A percentile compares a stretch with the other conserved stretches of the same genome.
Evolutionary conservation across 2,888 invertebrate species (phyloP).

Genomic region (Dolichopus griseipennis): DNA sequence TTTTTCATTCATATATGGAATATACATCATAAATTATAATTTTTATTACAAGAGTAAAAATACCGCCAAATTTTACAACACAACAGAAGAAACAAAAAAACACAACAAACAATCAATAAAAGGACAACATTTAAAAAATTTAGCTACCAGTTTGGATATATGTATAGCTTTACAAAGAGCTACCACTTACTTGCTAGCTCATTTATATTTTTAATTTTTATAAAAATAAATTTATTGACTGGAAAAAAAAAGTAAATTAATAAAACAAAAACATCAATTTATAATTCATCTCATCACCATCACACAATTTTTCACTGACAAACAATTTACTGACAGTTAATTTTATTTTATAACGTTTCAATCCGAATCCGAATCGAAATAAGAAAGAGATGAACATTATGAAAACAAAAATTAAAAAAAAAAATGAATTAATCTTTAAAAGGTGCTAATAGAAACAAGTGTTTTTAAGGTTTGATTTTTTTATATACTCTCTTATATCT

Average conservation of each 20-base stretch:
- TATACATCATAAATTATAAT: background rate
- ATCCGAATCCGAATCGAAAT: too few species aligned
- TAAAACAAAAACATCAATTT: slow-evolving; percentile 11
- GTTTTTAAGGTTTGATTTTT: background rate
- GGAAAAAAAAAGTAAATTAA: slow-evolving; percentile 17
- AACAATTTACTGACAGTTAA: background rate
- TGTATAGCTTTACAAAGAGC: background rate
- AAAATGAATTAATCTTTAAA: background rate
- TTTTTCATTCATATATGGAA: background rate
- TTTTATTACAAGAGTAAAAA: background rate
- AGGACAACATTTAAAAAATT: background rate
- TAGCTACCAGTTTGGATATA: background rate
- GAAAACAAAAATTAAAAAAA: background rate
- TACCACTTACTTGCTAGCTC: background rate
- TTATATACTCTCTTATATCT: too few species aligned
- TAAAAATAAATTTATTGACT: slow-evolving; percentile 18
- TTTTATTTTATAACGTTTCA: background rate
- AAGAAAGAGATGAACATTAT: background rate
- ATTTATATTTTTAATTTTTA: background rate
- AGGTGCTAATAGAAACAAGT: slow-evolving; percentile 1
- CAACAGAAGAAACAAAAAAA: background rate
- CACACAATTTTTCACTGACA: background rate
- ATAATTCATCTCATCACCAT: background rate
- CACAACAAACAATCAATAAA: background rate
- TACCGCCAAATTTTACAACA: background rate